A percentile compares a stretch with the other conserved stretches of the same genome.
phyloP scores from a whole-genome alignment of 2,888 invertebrate species.

The Chirona hameri region DNA sequence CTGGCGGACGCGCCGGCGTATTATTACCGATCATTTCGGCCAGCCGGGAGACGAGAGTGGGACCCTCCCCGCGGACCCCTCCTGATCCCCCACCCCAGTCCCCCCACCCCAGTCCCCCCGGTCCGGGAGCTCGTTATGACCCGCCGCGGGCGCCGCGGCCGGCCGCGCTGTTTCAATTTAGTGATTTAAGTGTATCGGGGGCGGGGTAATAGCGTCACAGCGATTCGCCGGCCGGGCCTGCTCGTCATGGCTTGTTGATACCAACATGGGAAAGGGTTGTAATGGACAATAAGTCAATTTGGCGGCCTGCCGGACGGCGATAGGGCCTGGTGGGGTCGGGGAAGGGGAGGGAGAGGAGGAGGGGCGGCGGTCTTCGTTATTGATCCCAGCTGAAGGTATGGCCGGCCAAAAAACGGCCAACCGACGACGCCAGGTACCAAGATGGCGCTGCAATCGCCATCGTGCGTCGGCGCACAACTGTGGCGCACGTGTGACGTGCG shows the following conservation, averaged over 20 bases:
- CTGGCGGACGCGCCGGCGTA: neutral
- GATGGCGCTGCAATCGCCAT: neutral
- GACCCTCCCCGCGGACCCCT: too few relatives aligned
- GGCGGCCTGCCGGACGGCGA: neutral
- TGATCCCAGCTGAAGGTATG: neutral
- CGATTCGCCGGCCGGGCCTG: neutral
- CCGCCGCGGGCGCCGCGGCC: neutral
- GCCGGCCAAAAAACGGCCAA: neutral
- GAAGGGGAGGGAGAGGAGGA: neutral
- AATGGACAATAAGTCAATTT: constrained; percentile 28
- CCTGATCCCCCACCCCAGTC: too few relatives aligned
- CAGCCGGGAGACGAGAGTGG: neutral
- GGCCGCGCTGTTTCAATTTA: constrained; percentile 10
- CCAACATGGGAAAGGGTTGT: constrained; percentile 8
- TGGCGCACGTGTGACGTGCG: neutral
- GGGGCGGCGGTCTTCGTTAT: neutral
- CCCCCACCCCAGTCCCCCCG: too few relatives aligned
- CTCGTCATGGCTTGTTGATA: constrained; percentile 22
- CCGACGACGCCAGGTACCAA: neutral
- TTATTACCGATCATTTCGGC: constrained; percentile 9
- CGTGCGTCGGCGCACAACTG: neutral
- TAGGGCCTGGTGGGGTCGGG: neutral
- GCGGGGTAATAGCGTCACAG: constrained; percentile 10
- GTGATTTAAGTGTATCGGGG: constrained; percentile 24
- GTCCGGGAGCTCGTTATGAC: neutral